Conservation (phyloP, 2,888 invertebrate species). For the Hybos culiciformis region DNA sequence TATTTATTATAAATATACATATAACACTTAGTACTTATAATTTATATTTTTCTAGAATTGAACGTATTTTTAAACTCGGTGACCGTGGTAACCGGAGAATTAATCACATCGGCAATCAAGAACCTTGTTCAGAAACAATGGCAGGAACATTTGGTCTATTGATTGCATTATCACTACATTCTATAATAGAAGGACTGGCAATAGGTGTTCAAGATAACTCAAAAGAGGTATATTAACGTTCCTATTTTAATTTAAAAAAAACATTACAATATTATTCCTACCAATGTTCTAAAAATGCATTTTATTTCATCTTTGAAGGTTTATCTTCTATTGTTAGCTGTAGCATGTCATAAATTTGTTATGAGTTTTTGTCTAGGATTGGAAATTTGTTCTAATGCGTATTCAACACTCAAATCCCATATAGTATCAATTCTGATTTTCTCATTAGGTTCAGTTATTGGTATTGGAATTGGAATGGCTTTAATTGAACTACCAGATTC, state of each 20-base stretch:
- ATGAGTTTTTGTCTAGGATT: slow-evolving; percentile 70
- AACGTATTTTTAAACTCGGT: too few relatives aligned
- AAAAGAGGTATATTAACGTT: not conserved
- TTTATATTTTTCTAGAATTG: slow-evolving; percentile 11
- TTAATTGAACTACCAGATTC: slow-evolving; percentile 39
- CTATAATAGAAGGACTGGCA: slow-evolving; percentile 66
- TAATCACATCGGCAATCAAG: slow-evolving; percentile 53
- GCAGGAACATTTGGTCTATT: slow-evolving; percentile 53
- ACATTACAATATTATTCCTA: too few relatives aligned
- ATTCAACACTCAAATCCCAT: slow-evolving; percentile 32
- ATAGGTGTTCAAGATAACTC: slow-evolving; percentile 55
- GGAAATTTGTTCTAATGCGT: slow-evolving; percentile 47
- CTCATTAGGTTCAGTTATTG: slow-evolving; percentile 51
- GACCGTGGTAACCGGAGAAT: slow-evolving; percentile 30
- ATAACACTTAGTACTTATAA: too few relatives aligned
- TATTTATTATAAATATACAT: too few relatives aligned
- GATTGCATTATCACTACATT: slow-evolving; percentile 61
- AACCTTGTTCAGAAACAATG: slow-evolving; percentile 47
- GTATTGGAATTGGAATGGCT: slow-evolving; percentile 52
- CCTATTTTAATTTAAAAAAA: too few relatives aligned
- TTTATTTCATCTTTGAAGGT: slow-evolving; percentile 39
- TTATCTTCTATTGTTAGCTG: slow-evolving; percentile 49
- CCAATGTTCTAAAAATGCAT: too few relatives aligned
- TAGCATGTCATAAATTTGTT: slow-evolving; percentile 67
- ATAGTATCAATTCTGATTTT: slow-evolving; percentile 48